Evolutionary conservation across 2,797 vertebrate species (phyloP), one percentile per base, ranked within the genome.

Genomic region (Microctenopoma steveboyesi): DNA sequence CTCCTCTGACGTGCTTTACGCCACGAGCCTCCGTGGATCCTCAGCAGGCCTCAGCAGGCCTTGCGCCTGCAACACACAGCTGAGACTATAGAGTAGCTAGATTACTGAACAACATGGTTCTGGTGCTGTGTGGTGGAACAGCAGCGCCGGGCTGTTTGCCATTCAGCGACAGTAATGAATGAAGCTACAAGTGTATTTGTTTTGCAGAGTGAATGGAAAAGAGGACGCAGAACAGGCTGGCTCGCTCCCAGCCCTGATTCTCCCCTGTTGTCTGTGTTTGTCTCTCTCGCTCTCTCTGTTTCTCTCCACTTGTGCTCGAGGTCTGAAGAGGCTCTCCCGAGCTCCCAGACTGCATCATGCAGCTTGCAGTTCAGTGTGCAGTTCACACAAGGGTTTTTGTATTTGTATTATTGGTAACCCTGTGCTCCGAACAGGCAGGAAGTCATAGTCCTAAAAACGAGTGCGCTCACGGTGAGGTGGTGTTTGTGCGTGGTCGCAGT

Each of bases 301-400:
- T 33, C 68, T 35, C 58, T 69, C 37, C 55, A 30, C 67, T 50
- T 10, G n/a, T 55, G 45, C 47, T 67, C 3, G 2, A 48, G 63
- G 47, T 66, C 22, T 84, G 46, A 76, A 84, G 76, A 80, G 79
- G 12, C 76, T 76, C 85, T 84, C 47, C n/a, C 28, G 28, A 64
- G 56, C 81, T 61, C 69, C 70, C 70, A 68, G 64, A 51, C 47
- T 4, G 53, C 49, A 0, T 37, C 66, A 46, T 1, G 54, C 63
- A 50, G 76, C 48, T 22, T 22, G 22, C 22, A 22, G 18, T 22
- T 65, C 65, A 7, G 55, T 7, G 25, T 18, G 18, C 18, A 42
- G 64, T 39, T 57, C 52, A 63, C 52, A 55, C 7, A 18, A 48
- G 22, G 11, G 22, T 30, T n/a, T 30, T 52, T 4, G 13, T 15